A percentile compares a stretch with the other conserved stretches of the same genome.
These are phyloP conservation scores for Rhabdomys pumilio DNA, from an alignment of 2,797 vertebrate species.

Conservation along the genomic window DNA sequence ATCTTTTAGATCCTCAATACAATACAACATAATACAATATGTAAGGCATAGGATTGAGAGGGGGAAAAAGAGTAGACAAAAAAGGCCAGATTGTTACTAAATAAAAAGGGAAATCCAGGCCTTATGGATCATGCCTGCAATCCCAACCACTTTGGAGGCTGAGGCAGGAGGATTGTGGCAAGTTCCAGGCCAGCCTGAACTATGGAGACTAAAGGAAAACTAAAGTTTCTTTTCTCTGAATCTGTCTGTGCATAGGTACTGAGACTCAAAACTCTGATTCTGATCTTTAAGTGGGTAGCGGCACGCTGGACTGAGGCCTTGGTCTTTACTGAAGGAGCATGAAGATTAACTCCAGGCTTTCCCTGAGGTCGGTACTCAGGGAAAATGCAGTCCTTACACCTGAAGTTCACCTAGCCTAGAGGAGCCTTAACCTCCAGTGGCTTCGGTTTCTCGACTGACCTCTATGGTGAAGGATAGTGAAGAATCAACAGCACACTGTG, in stretches of 20 bases:
- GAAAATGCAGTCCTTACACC: not conserved
- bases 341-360: not conserved
- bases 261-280: not conserved
- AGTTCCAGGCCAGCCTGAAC: not conserved
- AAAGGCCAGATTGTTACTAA: not conserved
- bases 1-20: not conserved
- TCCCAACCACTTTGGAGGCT: not conserved
- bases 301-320: not conserved
- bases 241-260: not conserved
- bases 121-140: not conserved
- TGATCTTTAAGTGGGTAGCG: not conserved
- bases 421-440: not conserved
- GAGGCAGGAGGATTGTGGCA: not conserved
- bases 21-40: slow-evolving; percentile 27
- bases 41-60: not conserved
- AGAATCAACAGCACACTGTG: too few relatives aligned
- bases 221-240: not conserved
- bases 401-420: not conserved
- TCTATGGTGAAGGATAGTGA: not conserved
- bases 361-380: not conserved
- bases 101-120: not conserved
- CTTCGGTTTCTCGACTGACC: not conserved
- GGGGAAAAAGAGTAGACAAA: not conserved
- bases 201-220: not conserved
- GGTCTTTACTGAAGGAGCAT: not conserved